These are phyloP conservation scores for Chromobotia macracanthus DNA, from an alignment of 2,797 vertebrate species.

Conservation along the genomic window DNA sequence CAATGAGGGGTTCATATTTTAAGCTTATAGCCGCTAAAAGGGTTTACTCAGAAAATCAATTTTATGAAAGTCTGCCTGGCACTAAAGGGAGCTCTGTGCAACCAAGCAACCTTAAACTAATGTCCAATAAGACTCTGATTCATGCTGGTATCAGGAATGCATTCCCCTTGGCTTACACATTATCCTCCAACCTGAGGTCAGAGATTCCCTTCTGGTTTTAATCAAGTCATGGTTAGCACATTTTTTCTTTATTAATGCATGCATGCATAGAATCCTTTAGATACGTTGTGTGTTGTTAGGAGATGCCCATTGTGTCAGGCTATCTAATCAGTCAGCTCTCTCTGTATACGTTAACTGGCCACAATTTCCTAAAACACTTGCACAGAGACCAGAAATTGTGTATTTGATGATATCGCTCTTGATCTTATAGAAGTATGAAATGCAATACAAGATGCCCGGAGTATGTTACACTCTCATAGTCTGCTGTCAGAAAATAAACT, in stretches of 20 bases:
- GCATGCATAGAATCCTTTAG: slow-evolving; percentile 39
- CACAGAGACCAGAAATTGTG: slow-evolving; percentile 48
- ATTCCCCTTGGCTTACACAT: slow-evolving; percentile 87
- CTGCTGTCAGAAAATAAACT: slow-evolving; percentile 45
- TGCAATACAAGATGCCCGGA: slow-evolving; percentile 49
- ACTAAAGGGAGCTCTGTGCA: slow-evolving; percentile 95
- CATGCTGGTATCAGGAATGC: slow-evolving; percentile 86
- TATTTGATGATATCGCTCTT: neutral
- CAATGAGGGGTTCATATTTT: slow-evolving; percentile 99
- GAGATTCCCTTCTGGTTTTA: slow-evolving; percentile 82
- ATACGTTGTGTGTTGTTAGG: slow-evolving; percentile 54
- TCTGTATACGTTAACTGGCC: neutral
- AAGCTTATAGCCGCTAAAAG: slow-evolving; percentile 98
- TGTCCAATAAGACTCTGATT: slow-evolving; percentile 86
- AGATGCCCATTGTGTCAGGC: neutral
- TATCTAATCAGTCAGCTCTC: neutral
- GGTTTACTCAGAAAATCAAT: slow-evolving; percentile 99
- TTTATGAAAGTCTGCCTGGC: slow-evolving; percentile 97
- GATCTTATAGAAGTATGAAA: neutral
- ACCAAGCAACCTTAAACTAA: slow-evolving; percentile 98
- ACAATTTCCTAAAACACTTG: neutral
- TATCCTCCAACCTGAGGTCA: slow-evolving; percentile 87
- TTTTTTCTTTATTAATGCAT: neutral
- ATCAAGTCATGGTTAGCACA: slow-evolving; percentile 77
- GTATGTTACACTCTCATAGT: slow-evolving; percentile 41